Conservation (phyloP, 2,113 vertebrate species). For the Actenoides hombroni region DNA sequence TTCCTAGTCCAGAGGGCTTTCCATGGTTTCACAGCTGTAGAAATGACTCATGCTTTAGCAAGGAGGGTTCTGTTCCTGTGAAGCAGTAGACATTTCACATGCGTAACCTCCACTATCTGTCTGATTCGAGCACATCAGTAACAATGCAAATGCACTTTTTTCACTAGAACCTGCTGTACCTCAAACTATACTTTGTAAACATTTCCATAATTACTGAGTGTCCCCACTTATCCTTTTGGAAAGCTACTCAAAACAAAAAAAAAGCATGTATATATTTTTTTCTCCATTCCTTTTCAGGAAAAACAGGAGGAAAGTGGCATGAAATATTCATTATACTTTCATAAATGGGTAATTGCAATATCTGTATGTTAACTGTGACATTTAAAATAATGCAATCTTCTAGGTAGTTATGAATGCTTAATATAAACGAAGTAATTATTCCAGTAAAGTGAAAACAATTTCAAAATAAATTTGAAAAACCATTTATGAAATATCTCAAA, state of each 20-base stretch:
- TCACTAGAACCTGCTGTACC: not conserved
- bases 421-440: not conserved
- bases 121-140: not conserved
- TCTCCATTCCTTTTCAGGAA: not conserved
- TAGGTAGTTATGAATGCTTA: not conserved
- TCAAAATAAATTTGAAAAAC: not conserved
- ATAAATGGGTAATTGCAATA: not conserved
- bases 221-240: not conserved
- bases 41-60: conserved; percentile 6
- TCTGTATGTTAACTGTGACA: not conserved
- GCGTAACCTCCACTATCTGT: not conserved
- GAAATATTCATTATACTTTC: not conserved
- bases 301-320: not conserved
- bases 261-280: not conserved
- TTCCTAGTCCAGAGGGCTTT: conserved; percentile 37
- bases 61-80: not conserved
- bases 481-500: not conserved
- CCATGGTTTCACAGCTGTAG: not conserved
- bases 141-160: not conserved
- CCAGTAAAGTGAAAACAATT: not conserved
- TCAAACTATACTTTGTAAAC: not conserved
- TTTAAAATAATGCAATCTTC: not conserved
- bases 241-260: not conserved
- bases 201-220: not conserved
- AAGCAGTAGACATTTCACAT: not conserved